These are phyloP conservation scores for Bucorvus abyssinicus DNA, from an alignment of 2,797 vertebrate genomes.

Conservation along the genomic window DNA sequence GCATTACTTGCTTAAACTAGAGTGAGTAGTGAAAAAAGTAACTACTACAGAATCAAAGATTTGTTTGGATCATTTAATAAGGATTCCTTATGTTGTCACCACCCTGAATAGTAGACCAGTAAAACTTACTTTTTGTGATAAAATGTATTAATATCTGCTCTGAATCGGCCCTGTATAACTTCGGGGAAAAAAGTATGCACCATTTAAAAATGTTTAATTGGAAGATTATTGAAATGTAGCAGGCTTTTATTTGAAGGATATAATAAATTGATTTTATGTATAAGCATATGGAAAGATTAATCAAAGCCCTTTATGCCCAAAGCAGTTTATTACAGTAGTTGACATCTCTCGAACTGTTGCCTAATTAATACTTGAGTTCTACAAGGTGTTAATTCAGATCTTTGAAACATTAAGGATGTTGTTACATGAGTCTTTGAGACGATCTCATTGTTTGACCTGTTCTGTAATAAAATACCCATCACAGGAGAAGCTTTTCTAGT, in stretches of 20 bases:
- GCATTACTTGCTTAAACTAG: background rate
- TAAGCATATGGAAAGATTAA: slow-evolving; percentile 15
- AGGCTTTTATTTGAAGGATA: slow-evolving; percentile 5
- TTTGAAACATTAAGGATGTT: background rate
- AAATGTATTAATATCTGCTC: background rate
- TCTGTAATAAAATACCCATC: background rate
- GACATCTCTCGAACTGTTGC: background rate
- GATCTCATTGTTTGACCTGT: background rate
- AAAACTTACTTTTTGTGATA: background rate
- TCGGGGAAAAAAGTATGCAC: background rate
- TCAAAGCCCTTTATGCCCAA: background rate
- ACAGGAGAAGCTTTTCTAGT: background rate
- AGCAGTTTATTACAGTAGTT: background rate
- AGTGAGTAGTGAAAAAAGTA: background rate
- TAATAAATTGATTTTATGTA: background rate
- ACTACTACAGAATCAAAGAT: background rate
- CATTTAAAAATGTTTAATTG: background rate
- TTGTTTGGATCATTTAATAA: background rate
- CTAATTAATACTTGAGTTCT: background rate
- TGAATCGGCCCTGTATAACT: background rate
- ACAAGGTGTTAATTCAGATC: background rate
- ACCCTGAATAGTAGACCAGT: background rate
- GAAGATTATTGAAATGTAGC: background rate
- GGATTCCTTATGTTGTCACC: background rate
- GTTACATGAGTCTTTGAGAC: background rate